phyloP scores from a whole-genome alignment of 1,140 invertebrate species.

The Eurosta solidaginis region DNA sequence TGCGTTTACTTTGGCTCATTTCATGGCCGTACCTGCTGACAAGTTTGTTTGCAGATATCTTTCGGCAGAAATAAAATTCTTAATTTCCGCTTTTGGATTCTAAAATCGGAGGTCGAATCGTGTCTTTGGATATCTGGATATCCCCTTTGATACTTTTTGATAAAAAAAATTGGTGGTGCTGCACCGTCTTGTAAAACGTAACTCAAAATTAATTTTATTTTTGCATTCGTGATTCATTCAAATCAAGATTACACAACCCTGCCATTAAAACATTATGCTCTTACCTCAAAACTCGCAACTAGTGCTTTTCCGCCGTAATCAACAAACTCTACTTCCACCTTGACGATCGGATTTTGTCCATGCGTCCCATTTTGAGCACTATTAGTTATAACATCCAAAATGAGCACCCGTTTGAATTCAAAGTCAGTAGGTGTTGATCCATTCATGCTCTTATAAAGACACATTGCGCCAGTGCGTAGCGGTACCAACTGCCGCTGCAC shows the following conservation, averaged over 20 bases:
- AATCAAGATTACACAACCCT: neutral
- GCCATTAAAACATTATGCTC: conserved; percentile 19
- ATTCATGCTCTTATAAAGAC: conserved; percentile 45
- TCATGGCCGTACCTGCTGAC: too few species aligned
- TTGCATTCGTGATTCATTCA: too few species aligned
- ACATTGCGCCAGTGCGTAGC: conserved; percentile 44
- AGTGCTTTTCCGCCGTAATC: conserved; percentile 69
- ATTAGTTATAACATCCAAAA: conserved; percentile 41
- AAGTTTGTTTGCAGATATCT: too few species aligned
- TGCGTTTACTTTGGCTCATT: too few species aligned
- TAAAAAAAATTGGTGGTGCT: too few species aligned
- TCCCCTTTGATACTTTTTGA: too few species aligned
- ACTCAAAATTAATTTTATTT: too few species aligned
- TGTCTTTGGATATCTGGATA: too few species aligned
- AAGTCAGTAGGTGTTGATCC: conserved; percentile 47
- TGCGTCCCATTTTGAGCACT: conserved; percentile 15
- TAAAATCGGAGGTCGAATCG: too few species aligned
- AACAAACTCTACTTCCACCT: conserved; percentile 66
- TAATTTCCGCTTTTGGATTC: too few species aligned
- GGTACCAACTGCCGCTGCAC: conserved; percentile 48
- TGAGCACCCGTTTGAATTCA: conserved; percentile 49
- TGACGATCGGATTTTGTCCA: conserved; percentile 56
- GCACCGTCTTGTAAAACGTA: neutral
- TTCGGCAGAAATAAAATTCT: too few species aligned
- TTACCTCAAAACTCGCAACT: conserved; percentile 50